Base-by-base conservation (phyloP, 2,888 invertebrate genomes). In the Acrocera orbiculus region DNA sequence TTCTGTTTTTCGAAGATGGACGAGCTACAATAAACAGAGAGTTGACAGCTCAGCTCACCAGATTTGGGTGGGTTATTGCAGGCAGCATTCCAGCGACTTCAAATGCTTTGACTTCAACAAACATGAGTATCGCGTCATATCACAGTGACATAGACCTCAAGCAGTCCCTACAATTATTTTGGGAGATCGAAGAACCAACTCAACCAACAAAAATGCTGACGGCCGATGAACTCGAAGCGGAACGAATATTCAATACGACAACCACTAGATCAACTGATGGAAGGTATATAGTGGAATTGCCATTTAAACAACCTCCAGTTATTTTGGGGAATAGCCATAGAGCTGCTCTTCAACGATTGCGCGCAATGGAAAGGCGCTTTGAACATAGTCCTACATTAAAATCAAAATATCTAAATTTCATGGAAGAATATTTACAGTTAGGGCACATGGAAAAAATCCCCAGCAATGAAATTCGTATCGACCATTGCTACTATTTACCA, bases 181-280 rank as follows among this genome's bases (percentile, higher is more conserved):
- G 31, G 31, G 24, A 31, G n/a, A 11, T 19, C 15, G 31, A 31
- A 24, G 23, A 28, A 16, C n/a, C 8, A 5, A n/a, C 13, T 25
- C 25, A 25, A 5, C 10, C 25, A 2, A n/a, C 5, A 2, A 11
- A n/a, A 25, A 8, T 6, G 5, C 25, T 25, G 5, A 11, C 3
- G 5, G 11, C 25, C 11, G 25, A 25, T 10, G 25, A 25, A 25
- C 5, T 11, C n/a, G 6, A 11, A 13, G 25, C 11, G 5, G 25
- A 25, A 25, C 11, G 13, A 6, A n/a, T 11, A 11, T 25, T 25
- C 10, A 13, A 2, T 10, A 25, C 8, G 5, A 25, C 25, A 5
- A 6, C n/a, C 25, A 6, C 25, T 10, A 25, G 13, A 25, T 10
- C 25, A 25, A 6, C 5, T 2, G 25, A 25, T 25, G 4, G 4